Conservation (phyloP, 1,140 invertebrate species). For the Drosophila serrata region DNA sequence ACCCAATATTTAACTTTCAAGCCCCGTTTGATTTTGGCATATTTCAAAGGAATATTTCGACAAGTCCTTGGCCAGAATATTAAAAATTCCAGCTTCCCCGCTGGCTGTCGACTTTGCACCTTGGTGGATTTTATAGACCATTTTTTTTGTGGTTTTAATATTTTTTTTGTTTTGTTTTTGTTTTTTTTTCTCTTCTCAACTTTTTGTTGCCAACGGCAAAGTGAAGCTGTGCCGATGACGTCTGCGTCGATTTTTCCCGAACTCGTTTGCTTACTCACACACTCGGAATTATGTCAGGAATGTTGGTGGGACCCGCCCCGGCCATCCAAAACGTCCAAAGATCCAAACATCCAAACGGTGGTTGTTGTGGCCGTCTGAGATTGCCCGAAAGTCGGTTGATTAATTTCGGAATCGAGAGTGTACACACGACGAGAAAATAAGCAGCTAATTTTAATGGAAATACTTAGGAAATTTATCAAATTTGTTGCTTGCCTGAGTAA, state of each 20-base stretch:
- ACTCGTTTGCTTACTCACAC: conserved; percentile 82
- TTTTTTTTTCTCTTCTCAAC: conserved; percentile 6
- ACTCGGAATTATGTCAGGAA: conserved; percentile 80
- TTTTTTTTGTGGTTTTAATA: conserved; percentile 3
- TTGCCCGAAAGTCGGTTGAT: conserved; percentile 62
- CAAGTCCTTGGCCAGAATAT: conserved; percentile 38
- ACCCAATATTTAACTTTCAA: conserved; percentile 1
- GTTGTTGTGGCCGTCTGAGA: conserved; percentile 37
- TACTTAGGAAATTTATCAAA: background rate
- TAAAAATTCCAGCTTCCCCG: conserved; percentile 60
- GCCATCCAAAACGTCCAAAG: conserved; percentile 18
- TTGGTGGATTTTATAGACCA: conserved; percentile 28
- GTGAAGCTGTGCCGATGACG: conserved; percentile 63
- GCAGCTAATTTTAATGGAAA: too few species aligned
- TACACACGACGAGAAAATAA: conserved; percentile 3
- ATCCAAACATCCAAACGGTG: conserved; percentile 6
- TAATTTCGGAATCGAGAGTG: conserved; percentile 50
- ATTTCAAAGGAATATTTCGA: conserved; percentile 23
- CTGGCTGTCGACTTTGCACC: conserved; percentile 12
- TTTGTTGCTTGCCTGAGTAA: background rate
- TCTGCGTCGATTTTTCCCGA: conserved; percentile 73
- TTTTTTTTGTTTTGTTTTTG: too few species aligned
- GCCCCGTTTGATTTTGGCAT: conserved; percentile 38
- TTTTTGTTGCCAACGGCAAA: conserved; percentile 39
- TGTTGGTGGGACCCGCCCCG: conserved; percentile 58